Percentiles rank a stretch among this genome's conserved stretches.
These are phyloP conservation scores for Lepisosteus oculatus DNA, from an alignment of 2,113 vertebrate genomes.

Conservation along the genomic window DNA sequence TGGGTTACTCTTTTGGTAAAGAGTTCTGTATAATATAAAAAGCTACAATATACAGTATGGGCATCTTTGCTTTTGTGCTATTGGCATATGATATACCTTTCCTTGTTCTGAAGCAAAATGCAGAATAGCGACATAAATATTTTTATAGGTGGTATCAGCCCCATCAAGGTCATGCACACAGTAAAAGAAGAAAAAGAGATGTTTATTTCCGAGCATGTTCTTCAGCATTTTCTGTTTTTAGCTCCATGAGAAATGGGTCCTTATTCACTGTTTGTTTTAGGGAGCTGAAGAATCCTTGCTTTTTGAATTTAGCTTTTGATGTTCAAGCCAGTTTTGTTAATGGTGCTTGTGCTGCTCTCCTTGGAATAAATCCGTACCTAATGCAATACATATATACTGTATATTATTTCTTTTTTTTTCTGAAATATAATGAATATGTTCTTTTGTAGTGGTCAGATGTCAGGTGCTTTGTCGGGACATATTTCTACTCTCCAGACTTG, in stretches of 20 bases:
- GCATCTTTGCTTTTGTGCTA: no score
- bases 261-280: background rate
- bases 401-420: background rate
- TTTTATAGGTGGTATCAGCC: background rate
- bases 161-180: background rate
- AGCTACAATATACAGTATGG: no score
- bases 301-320: background rate
- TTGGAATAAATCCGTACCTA: no score
- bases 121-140: background rate
- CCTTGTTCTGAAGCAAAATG: background rate
- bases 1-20: no score
- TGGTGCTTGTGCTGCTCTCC: no score
- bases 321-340: background rate
- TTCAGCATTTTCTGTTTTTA: constrained; percentile 3
- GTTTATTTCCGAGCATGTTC: background rate
- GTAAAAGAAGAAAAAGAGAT: background rate
- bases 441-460: background rate
- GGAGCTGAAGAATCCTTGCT: background rate
- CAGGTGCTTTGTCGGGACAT: background rate
- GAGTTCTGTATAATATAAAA: no score
- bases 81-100: background rate
- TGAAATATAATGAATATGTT: background rate
- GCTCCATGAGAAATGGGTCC: background rate
- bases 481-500: background rate
- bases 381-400: background rate